These are phyloP conservation scores for Drosophila sordidula DNA, from an alignment of 2,888 invertebrate species.

Conservation along the genomic window DNA sequence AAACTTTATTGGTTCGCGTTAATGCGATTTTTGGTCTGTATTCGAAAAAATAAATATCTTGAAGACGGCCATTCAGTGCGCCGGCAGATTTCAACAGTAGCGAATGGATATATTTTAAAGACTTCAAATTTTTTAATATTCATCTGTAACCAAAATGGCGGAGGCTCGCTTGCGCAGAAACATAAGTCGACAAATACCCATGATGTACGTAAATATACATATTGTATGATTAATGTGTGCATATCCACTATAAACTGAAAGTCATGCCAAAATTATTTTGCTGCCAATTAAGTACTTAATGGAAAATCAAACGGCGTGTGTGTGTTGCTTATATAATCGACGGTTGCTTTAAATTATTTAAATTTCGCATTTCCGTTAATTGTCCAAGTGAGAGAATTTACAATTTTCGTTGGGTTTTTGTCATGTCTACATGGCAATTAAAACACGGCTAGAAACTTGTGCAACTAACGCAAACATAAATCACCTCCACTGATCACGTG, in stretches of 20 bases:
- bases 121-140: neutral
- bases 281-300: slow-evolving; percentile 26
- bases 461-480: slow-evolving; percentile 53
- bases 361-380: slow-evolving; percentile 73
- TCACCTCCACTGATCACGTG: slow-evolving; percentile 69
- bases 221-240: neutral
- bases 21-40: slow-evolving; percentile 45
- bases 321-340: slow-evolving; percentile 54
- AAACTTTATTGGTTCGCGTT: slow-evolving; percentile 55
- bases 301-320: slow-evolving; percentile 21
- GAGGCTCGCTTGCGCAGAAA: slow-evolving; percentile 79
- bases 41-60: slow-evolving; percentile 9
- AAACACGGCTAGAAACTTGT: slow-evolving; percentile 11
- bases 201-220: slow-evolving; percentile 69
- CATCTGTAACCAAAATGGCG: slow-evolving; percentile 59
- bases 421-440: slow-evolving; percentile 32
- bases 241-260: slow-evolving; percentile 17
- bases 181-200: slow-evolving; percentile 72
- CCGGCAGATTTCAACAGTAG: slow-evolving; percentile 28
- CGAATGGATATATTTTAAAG: slow-evolving; percentile 46
- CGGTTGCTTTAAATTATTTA: slow-evolving; percentile 56
- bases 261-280: slow-evolving; percentile 35
- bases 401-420: slow-evolving; percentile 23
- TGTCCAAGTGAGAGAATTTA: slow-evolving; percentile 50
- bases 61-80: slow-evolving; percentile 41